Base-by-base conservation (phyloP, 2,113 vertebrate species). In the Columbina picui region DNA sequence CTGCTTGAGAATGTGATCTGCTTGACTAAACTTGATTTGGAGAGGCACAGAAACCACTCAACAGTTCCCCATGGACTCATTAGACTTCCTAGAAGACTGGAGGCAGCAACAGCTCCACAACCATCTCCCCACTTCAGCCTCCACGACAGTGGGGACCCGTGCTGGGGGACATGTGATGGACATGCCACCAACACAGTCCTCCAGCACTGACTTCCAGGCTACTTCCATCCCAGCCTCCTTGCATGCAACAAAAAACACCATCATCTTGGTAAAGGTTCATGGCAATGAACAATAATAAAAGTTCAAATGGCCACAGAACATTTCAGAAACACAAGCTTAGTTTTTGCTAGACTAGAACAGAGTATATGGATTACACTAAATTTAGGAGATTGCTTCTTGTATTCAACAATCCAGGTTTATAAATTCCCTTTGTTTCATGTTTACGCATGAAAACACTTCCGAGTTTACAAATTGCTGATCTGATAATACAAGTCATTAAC, bases 81-180 rank as follows among this genome's bases (percentile, higher is more conserved):
- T 20, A 65, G 4, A 17, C 18, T 43, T 91, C 14, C 18, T 30
- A 55, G 47, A 67, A 50, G 17, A 69, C 12, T 16, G 15, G 6
- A 81, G 14, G 39, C 21, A 86, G 50, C 36, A 89, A 26, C 5
- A 5, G 17, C 13, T 84, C 34, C 45, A 45, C 12, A 50, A 25
- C 17, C 36, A 26, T 14, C 4, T 67, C 9, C 11, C 7, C 61
- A 14, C 29, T 70, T 38, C 4, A 0, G 16, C 14, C 4, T 41
- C 10, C 2, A 1, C 4, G 9, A 0, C 22, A 68, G 1, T 7
- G 10, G 15, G 5, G 8, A 11, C 22, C 27, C 1, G 2, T 6
- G 5, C 18, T 0, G 1, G 4, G 26, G 2, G 13, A 60, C 18
- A 7, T 4, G 13, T 19, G 43, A 60, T 12, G 10, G n/a, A 47